These are phyloP conservation scores for Bufo bufo DNA, from an alignment of 2,113 vertebrate species.

Conservation along the genomic window DNA sequence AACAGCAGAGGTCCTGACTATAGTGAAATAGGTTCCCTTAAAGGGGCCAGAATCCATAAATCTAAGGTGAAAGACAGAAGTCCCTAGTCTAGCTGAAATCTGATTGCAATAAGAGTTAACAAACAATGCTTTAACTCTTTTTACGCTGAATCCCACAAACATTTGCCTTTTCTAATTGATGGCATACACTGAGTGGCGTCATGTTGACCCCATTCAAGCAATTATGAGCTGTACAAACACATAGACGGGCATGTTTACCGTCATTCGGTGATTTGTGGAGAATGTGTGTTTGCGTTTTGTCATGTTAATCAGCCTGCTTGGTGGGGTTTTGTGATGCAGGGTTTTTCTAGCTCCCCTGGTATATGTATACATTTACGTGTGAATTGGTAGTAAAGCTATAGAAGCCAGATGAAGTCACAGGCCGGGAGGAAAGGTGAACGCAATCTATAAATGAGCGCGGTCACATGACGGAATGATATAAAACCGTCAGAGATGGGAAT, in stretches of 20 bases:
- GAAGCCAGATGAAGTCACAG: constrained; percentile 16
- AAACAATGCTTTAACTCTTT: background rate
- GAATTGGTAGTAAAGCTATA: constrained; percentile 32
- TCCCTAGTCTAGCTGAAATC: background rate
- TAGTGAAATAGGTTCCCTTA: background rate
- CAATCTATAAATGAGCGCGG: background rate
- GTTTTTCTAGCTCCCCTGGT: constrained; percentile 23
- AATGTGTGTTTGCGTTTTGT: constrained; percentile 29
- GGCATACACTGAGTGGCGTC: constrained; percentile 14
- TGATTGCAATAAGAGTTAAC: background rate
- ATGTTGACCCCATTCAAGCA: constrained; percentile 25
- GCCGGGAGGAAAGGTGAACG: background rate
- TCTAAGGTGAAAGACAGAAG: background rate
- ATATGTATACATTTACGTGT: constrained; percentile 19
- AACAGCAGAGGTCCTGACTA: background rate
- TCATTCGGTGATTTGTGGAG: constrained; percentile 7
- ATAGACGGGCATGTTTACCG: constrained; percentile 22
- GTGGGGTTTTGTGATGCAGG: constrained; percentile 6
- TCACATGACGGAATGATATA: background rate
- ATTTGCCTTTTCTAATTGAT: constrained; percentile 19
- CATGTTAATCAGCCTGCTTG: constrained; percentile 13
- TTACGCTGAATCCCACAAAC: background rate
- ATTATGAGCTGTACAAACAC: constrained; percentile 36
- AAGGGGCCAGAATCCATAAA: background rate
- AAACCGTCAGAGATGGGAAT: background rate